Evolutionary conservation across 2,797 vertebrate species (phyloP), one percentile per base, ranked within the genome.

Genomic region (Gobio occitaniae): DNA sequence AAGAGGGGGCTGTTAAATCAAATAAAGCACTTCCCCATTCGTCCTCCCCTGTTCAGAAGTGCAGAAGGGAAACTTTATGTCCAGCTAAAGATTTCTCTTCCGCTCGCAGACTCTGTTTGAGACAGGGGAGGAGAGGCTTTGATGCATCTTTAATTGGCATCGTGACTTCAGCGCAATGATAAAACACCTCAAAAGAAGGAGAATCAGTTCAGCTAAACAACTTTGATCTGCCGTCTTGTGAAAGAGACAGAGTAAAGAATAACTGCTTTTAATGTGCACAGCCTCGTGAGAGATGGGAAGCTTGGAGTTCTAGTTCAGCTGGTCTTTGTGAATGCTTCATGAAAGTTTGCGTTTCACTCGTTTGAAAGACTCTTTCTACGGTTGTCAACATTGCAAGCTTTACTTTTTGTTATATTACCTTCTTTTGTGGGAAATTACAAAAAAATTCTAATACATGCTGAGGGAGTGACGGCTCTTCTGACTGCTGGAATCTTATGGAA

Each of bases 161-260:
- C 8, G 82, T 80, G 59, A 85, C 86, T 86, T 75, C 70, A 69
- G 66, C 41, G 71, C 54, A 77, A 86, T 82, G 75, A 82, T 80
- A 86, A 90, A 85, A 72, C 74, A 48, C 44, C 82, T 65, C 69
- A 79, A 59, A 90, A 85, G 82, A 85, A 77, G 77, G 72, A 41
- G 75, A 85, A 87, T 83, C 44, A 44, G 56, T 83, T 84, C 54
- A 54, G 48, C 82, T 84, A 84, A 88, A 88, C 87, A 72, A 74
- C 63, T 88, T 90, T 90, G 87, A 87, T 88, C 82, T 84, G 41
- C 19, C 47, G 44, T 65, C 44, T 41, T 68, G 52, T 9, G 52
- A 59, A 83, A 29, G 63, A 84, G 77, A 83, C 65, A 63, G 54
- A 72, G 44, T 78, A 71, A 44, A 72, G 79, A 89, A 81, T 48